Percentiles rank a stretch among this genome's conserved stretches.
Evolutionary conservation across 2,113 vertebrate genomes (phyloP).

Genomic region (Dryoscopus gambensis): DNA sequence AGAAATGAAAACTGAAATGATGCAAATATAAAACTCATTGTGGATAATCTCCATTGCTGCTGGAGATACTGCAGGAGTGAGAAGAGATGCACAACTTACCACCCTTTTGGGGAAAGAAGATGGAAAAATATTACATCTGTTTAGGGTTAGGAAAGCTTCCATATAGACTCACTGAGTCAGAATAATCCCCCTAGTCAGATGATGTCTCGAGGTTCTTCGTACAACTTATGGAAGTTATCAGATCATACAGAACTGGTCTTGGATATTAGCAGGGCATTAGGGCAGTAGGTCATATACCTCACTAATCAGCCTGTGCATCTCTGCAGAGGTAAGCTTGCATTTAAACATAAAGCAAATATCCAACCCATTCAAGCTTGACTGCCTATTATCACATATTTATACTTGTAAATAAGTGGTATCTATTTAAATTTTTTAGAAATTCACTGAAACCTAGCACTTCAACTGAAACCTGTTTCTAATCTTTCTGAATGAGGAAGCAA

Average conservation of each 20-base stretch:
- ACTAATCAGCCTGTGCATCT: not conserved
- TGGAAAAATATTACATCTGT: not conserved
- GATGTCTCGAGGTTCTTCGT: not conserved
- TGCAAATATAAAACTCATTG: not conserved
- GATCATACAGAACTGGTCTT: not conserved
- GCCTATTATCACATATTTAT: not conserved
- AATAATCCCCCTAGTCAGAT: not conserved
- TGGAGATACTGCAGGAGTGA: not conserved
- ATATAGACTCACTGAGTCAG: not conserved
- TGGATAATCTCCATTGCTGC: not conserved
- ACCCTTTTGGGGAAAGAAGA: not conserved
- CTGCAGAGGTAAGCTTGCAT: not conserved
- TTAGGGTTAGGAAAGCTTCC: not conserved
- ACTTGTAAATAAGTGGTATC: not conserved
- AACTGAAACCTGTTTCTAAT: slow-evolving; percentile 39
- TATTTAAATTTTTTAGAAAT: not conserved
- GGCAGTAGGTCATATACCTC: not conserved
- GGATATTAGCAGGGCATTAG: not conserved
- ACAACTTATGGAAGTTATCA: not conserved
- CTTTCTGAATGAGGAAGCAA: slow-evolving; percentile 36
- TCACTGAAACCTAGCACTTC: not conserved
- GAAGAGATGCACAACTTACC: not conserved
- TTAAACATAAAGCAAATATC: not conserved
- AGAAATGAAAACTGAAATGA: not conserved
- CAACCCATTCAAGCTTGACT: not conserved